Evolutionary conservation across 1,140 invertebrate species (phyloP).

Genomic region (Lutraria rhynchaena): DNA sequence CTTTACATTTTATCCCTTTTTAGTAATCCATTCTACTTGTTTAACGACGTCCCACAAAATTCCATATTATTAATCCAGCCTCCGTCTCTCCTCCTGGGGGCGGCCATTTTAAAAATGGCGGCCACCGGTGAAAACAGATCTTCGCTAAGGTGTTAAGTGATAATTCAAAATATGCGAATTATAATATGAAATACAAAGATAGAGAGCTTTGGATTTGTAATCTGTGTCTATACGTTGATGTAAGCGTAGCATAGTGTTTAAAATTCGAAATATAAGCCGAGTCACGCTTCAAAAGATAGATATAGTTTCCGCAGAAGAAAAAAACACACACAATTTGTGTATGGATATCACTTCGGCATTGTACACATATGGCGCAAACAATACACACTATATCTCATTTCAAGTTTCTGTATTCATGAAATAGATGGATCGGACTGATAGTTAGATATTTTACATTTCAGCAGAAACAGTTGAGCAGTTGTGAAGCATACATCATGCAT

Average conservation of each 20-base stretch:
- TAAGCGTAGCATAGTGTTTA: constrained; percentile 23
- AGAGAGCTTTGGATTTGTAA: not conserved
- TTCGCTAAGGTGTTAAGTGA: not conserved
- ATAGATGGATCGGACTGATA: constrained; percentile 43
- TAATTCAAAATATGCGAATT: not conserved
- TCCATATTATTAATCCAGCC: not conserved
- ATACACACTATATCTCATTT: constrained; percentile 38
- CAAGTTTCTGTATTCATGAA: constrained; percentile 30
- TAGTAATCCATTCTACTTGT: not conserved
- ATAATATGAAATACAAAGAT: not conserved
- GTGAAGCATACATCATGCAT: constrained; percentile 38
- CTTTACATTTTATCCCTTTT: not conserved
- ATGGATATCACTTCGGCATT: constrained; percentile 6
- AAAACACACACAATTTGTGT: not conserved
- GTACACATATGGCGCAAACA: constrained; percentile 27
- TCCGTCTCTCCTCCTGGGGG: constrained; percentile 24
- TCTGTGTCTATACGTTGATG: constrained; percentile 26
- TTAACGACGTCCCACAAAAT: no score
- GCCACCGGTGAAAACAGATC: not conserved
- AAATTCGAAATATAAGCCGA: constrained; percentile 6
- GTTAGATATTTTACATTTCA: constrained; percentile 34
- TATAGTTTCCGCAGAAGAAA: not conserved
- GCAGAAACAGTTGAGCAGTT: constrained; percentile 41
- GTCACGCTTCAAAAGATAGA: constrained; percentile 19
- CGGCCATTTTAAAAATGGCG: constrained; percentile 58